Base-by-base conservation (phyloP, 2,797 vertebrate species). In the Uromys caudimaculatus region DNA sequence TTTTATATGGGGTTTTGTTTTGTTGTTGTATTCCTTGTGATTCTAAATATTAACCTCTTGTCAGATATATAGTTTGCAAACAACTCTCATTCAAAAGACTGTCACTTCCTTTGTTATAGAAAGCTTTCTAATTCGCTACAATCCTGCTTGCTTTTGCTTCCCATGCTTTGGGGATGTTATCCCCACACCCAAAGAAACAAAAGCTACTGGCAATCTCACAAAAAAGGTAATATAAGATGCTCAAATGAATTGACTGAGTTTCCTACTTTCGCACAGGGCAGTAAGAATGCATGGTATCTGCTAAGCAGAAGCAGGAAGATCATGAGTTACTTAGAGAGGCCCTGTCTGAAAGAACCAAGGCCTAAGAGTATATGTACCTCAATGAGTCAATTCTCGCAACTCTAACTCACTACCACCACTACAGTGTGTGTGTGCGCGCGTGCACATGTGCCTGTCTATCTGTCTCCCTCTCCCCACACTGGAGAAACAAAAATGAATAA, bases 371-470 rank as follows among this genome's bases (percentile, higher is more conserved):
- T 9, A 38, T 79, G 16, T 9, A 38, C n/a, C 17, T 69, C 62
- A 56, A 12, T 16, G 9, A 38, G 21, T 29, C 75, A 38, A 29
- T 24, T 6, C 27, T 24, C 41, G 21, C 56, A 83, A 62, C 38
- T 82, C 23, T 60, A 60, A 11, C 21, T 50, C 14, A 50, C 27
- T 24, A 47, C 44, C 44, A 50, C 75, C 47, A 75, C 11, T 38
- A 19, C 16, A 38, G 12, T 29, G 64, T 14, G 62, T 17, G 7
- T 38, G 71, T 44, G 10, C 23, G 38, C 27, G 62, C 3, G 10
- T 1, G 13, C 52, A 13, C 1, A n/a, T 0, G 71, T 2, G 21
- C 12, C 71, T 41, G 41, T 0, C 60, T 50, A 16, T 29, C 41
- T 21, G 27, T 7, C 29, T 84, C 10, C 16, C 16, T 47, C 58